Conservation (phyloP, 23 tunicate genomes). For the Ascidia mentula region DNA sequence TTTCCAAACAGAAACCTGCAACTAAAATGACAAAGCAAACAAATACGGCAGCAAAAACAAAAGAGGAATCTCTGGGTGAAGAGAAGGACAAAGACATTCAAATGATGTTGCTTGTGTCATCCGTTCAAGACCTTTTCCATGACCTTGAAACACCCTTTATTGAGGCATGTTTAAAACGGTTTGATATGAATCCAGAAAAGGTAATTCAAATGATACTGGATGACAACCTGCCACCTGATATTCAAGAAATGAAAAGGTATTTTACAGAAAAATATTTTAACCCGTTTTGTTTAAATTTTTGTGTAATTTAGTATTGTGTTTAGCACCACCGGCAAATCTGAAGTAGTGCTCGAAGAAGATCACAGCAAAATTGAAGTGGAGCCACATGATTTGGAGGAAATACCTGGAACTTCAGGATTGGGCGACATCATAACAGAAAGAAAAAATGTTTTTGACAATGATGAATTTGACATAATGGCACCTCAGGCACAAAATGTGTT, state of each 20-base stretch:
- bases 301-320: too few relatives aligned
- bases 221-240: conserved; percentile 74
- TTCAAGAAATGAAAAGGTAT: conserved; percentile 12
- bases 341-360: too few relatives aligned
- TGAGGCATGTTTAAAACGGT: conserved; percentile 42
- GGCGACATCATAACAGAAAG: conserved; percentile 24
- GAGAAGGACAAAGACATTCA: not conserved
- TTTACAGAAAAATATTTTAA: not conserved
- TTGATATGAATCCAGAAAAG: conserved; percentile 62
- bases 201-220: conserved; percentile 79
- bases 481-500: not conserved
- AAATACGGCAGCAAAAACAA: not conserved
- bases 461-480: conserved; percentile 64
- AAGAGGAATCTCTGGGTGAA: not conserved
- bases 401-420: not conserved
- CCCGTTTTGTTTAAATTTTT: too few relatives aligned
- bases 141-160: conserved; percentile 57
- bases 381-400: not conserved
- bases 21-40: not conserved
- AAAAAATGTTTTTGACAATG: conserved; percentile 66
- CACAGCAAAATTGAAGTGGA: too few relatives aligned
- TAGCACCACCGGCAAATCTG: too few relatives aligned
- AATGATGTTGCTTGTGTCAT: conserved; percentile 29
- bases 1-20: not conserved
- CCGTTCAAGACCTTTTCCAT: conserved; percentile 71